Evolutionary conservation across 2,797 vertebrate genomes (phyloP), one percentile per base, ranked within the genome.

Genomic region (Phataginus tricuspis): DNA sequence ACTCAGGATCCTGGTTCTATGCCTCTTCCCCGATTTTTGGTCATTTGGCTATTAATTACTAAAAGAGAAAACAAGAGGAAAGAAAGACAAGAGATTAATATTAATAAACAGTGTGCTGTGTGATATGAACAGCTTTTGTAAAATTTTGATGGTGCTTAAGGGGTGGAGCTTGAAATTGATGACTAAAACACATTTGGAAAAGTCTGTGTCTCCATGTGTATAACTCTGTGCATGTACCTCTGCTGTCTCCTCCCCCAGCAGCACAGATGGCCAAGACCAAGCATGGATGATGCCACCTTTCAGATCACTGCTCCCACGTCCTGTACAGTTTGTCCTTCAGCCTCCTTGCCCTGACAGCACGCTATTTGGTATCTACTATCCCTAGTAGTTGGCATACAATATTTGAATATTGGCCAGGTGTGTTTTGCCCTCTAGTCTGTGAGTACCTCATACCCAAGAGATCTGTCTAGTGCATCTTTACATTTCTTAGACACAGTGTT

Each of bases 21-120:
- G 53, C 10, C 31, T 90, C 37, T 19, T 95, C 39, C 25, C 57
- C 66, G 53, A 23, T 16, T 95, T 84, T 34, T 82, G 19, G 31
- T 57, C 42, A 79, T 78, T 66, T 83, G 79, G 19, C 49, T 88
- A 74, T 57, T 68, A 55, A 42, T 94, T 68, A 42, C 71, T 75
- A 21, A 80, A 79, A 92, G 57, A 57, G 45, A 19, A 89, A 37
- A 13, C 59, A 63, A 29, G 11, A 37, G 18, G 4, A 77, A 82
- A 77, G 61, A 78, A 88, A 86, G 25, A 63, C 19, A 72, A 51
- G 49, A 80, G 51, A 72, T 89, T 49, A 84, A 95, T 84, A 79
- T 45, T 64, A 45, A 74, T 59, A 51, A 79, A 53, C 39, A 37
- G 29, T 53, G 19, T 63, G 23, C 49, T n/a, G 14, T 57, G n/a